These are phyloP conservation scores for Dermochelys coriacea DNA, from an alignment of 2,797 vertebrate genomes.

Conservation along the genomic window DNA sequence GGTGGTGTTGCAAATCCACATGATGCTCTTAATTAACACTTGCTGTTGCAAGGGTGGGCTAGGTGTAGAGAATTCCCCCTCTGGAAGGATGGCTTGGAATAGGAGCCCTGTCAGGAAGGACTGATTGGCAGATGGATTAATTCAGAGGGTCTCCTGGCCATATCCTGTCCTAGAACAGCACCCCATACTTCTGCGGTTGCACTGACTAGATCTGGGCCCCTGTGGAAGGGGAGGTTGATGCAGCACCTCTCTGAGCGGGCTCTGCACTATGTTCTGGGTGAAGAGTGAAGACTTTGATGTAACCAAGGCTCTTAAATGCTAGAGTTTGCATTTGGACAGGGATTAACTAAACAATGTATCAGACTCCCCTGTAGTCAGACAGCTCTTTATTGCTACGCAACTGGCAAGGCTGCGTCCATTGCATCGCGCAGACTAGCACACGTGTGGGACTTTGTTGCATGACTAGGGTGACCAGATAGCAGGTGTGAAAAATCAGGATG, in stretches of 20 bases:
- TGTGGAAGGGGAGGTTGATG: neutral
- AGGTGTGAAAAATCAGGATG: neutral
- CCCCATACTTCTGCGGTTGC: neutral
- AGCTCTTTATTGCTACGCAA: neutral
- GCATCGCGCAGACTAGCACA: neutral
- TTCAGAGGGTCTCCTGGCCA: fast-evolving
- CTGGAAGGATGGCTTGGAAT: neutral
- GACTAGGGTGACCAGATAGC: neutral
- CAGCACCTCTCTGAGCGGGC: neutral
- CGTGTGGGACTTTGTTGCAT: neutral
- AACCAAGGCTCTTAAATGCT: neutral
- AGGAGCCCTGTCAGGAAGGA: fast-evolving
- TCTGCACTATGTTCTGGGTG: neutral
- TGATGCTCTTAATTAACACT: neutral
- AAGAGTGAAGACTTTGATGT: neutral
- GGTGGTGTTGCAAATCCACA: neutral
- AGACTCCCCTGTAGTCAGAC: neutral
- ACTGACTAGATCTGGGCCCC: neutral
- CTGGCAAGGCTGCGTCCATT: fast-evolving
- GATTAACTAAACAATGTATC: neutral
- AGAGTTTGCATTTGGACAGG: neutral
- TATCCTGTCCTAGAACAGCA: neutral
- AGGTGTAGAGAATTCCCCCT: fast-evolving
- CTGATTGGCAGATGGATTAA: fast-evolving
- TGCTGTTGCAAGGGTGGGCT: neutral